Conservation (phyloP, 53 echinoderm and acorn worm species). For the Temnopleurus reevesii region DNA sequence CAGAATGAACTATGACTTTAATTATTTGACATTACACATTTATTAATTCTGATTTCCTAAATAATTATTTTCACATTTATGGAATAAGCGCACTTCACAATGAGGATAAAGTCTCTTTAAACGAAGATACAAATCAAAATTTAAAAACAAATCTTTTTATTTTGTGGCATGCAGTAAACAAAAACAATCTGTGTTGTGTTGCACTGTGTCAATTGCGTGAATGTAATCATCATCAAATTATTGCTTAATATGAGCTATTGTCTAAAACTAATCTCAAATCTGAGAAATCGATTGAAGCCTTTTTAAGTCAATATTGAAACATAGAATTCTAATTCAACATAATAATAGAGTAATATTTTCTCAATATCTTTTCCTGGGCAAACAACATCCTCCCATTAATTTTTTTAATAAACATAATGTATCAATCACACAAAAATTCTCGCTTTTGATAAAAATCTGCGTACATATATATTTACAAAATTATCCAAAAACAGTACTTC, state of each 20-base stretch:
- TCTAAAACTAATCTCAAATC: background rate
- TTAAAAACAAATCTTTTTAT: background rate
- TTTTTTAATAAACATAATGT: background rate
- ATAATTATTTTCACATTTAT: background rate
- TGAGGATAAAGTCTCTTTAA: background rate
- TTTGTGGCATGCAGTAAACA: background rate
- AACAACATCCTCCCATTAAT: background rate
- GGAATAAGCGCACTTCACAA: constrained; percentile 7
- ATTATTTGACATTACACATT: background rate
- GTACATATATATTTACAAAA: constrained; percentile 37
- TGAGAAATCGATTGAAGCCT: background rate
- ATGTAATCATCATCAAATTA: background rate
- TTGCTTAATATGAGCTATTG: background rate
- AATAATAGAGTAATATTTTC: background rate
- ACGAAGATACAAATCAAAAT: background rate
- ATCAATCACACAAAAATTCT: background rate
- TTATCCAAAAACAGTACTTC: background rate
- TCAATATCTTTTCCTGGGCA: background rate
- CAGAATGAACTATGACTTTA: background rate
- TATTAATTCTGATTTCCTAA: too few species aligned
- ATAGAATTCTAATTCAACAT: background rate
- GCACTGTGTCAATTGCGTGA: background rate
- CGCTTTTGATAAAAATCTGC: constrained; percentile 28
- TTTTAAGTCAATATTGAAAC: background rate
- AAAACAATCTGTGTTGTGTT: background rate